Base-by-base conservation (phyloP, 2,797 vertebrate species). In the Pipistrellus kuhlii region DNA sequence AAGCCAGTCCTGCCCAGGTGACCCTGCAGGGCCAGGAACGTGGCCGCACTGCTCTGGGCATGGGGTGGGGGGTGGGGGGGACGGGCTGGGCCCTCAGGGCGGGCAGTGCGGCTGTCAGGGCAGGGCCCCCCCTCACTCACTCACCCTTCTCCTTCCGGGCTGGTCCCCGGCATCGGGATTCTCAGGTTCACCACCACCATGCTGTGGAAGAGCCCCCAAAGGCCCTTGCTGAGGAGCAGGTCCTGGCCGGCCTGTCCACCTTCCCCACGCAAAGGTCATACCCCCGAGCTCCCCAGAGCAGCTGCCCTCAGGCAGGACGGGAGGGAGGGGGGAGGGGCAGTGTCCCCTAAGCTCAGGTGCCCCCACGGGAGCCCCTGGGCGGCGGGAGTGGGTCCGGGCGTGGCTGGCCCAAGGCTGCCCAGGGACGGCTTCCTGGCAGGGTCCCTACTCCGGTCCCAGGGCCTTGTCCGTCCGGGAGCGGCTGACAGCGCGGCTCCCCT, bases 311-410 rank as follows among this genome's bases (percentile, higher is more conserved):
- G 38, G 53, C 5, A 15, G 53, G 53, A 18, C 68, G 4, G 27
- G 35, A 21, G 32, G 38, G 35, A 4, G 35, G 35, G 35, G 35
- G 4, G 35, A 35, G 44, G 44, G 44, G 25, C 21, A 9, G 48
- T n/a, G 11, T 15, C 25, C 83, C 35, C 35, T 15, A 38, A 71
- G 48, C 32, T 30, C 1, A 6, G 64, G 23, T 2, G 48, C 21
- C 14, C 18, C 35, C 11, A 0, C 5, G 10, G 3, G 6, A 35
- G 32, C 46, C 35, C 32, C 66, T n/a, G 3, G 0, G 66, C 8
- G 38, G 66, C 48, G 20, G 51, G 7, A 55, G 7, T 0, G 25
- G 48, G 83, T 21, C 25, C 6, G 1, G 17, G 38, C 6, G 6
- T 2, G 41, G 53, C 17, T 7, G 21, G 14, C 9, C 23, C 6